Base-by-base conservation (phyloP, 2,888 invertebrate genomes). In the Noctua fimbriata region DNA sequence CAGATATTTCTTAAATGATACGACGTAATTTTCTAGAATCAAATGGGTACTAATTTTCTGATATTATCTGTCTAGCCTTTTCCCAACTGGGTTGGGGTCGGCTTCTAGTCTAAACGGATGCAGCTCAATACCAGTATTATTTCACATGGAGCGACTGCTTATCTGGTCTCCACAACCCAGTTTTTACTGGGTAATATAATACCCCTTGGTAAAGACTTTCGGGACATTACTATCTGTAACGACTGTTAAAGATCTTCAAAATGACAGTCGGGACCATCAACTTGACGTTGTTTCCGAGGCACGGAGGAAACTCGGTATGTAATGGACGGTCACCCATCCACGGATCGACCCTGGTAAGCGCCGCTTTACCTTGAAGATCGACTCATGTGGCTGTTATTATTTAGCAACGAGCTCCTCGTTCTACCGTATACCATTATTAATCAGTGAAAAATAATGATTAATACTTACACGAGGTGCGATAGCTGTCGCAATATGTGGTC, bases 381-480 rank as follows among this genome's bases (percentile, higher is more conserved):
- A 28, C 16, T 60, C 28, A 16, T 60, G 58, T 12, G 55, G 24
- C 24, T 49, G 18, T 1, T 49, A 21, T 7, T n/a, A n/a, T n/a
- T 10, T 24, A 24, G 24, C 58, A 6, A 58, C 6, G 28, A 60
- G 16, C 28, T 16, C 16, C 16, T 60, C 16, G 1, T 28, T 60
- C 28, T 7, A 60, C 60, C 60, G 55, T 55, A 24, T 24, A 55
- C 10, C 3, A 55, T 55, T 24, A 55, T 52, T 24, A 10, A 10
- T 10, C 55, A 55, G 21, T 1, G 21, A 36, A 36, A 32, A 65
- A 21, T 36, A 12, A 65, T 21, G 0, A 10, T 0, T 0, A 28
- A 28, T 55, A 94, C 98, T 97, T 95, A 99, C 99, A 98, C 98
- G 97, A 98, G 98, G 92, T 98, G 98, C 87, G 98, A 98, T 79